Evolutionary conservation across 2,113 vertebrate genomes (phyloP).

Genomic region (Oncorhynchus nerka): DNA sequence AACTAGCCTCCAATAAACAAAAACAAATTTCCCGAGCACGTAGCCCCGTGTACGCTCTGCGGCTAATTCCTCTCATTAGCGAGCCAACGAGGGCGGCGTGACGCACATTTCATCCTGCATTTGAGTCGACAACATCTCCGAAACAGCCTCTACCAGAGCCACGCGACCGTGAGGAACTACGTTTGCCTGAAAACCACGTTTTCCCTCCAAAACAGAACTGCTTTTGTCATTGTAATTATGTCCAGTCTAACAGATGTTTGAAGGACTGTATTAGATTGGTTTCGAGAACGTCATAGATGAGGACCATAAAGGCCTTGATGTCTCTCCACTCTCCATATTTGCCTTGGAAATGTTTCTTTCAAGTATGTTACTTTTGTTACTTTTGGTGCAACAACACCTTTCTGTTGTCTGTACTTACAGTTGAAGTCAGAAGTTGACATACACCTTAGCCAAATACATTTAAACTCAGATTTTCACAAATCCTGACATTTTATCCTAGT

Average conservation of each 20-base stretch:
- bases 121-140: conserved; percentile 47
- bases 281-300: background rate
- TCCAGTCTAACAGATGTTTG: background rate
- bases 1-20: conserved; percentile 27
- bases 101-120: conserved; percentile 34
- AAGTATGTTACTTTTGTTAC: background rate
- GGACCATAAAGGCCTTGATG: background rate
- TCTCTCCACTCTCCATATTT: background rate
- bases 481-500: too few relatives aligned
- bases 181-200: conserved; percentile 32
- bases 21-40: conserved; percentile 34
- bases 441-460: too few relatives aligned
- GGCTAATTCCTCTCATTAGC: background rate
- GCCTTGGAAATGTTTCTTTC: background rate
- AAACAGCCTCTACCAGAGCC: conserved; percentile 29
- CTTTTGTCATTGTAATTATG: conserved; percentile 15
- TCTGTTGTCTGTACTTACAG: too few relatives aligned
- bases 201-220: background rate
- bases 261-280: conserved; percentile 6
- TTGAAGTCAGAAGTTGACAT: too few relatives aligned
- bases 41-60: background rate
- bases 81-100: conserved; percentile 42
- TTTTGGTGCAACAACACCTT: background rate
- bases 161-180: conserved; percentile 31
- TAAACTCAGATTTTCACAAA: too few relatives aligned